These are phyloP conservation scores for Malacosoma neustria DNA, from an alignment of 2,888 invertebrate species.

Conservation along the genomic window DNA sequence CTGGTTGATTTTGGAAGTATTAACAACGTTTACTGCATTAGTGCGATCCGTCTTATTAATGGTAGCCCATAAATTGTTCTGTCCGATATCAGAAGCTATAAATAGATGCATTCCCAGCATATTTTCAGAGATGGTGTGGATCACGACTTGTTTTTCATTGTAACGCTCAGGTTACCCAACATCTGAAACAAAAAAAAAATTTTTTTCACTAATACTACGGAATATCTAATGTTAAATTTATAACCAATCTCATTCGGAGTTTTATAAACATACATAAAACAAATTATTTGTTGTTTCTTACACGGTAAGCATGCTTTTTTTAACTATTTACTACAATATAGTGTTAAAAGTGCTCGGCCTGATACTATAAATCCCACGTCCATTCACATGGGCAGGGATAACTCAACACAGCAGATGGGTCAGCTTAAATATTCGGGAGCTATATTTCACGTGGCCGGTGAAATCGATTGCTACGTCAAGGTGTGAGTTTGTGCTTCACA, in stretches of 20 bases:
- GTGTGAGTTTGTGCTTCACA: too few relatives aligned
- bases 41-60: slow-evolving; percentile 28
- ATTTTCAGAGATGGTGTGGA: slow-evolving; percentile 23
- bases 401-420: too few relatives aligned
- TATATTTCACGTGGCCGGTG: too few relatives aligned
- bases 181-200: slow-evolving; percentile 33
- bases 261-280: too few relatives aligned
- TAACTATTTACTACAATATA: background rate
- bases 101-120: slow-evolving; percentile 40
- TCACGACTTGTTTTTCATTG: slow-evolving; percentile 22
- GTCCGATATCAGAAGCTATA: slow-evolving; percentile 31
- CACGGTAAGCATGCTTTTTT: background rate
- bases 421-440: too few relatives aligned
- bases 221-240: background rate
- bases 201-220: too few relatives aligned
- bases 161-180: slow-evolving; percentile 21
- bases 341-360: background rate
- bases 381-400: too few relatives aligned
- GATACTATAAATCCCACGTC: too few relatives aligned
- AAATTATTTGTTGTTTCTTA: background rate
- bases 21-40: slow-evolving; percentile 16
- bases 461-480: too few relatives aligned
- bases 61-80: slow-evolving; percentile 25
- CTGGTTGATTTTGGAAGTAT: slow-evolving; percentile 34
- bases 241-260: too few relatives aligned